Conservation (phyloP, 2,797 vertebrate genomes). For the Acestrorhynchus altus region DNA sequence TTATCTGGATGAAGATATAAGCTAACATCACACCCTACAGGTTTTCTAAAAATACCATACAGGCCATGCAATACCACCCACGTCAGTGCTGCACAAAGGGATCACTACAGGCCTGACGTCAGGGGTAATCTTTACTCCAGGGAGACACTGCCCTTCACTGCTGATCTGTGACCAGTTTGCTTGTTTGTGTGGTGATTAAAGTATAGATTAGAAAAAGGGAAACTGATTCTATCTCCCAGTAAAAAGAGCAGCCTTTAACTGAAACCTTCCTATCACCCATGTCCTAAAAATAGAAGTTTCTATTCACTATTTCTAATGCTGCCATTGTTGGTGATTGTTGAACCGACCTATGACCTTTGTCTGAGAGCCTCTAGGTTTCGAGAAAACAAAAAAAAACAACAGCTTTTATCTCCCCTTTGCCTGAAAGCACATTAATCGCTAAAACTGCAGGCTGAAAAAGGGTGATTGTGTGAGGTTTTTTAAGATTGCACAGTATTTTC, state of each 20-base stretch:
- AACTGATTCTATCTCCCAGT: constrained; percentile 1
- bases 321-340: constrained; percentile 18
- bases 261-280: background rate
- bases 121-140: constrained; percentile 28
- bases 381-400: constrained; percentile 29
- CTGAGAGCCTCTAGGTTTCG: constrained; percentile 37
- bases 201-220: constrained; percentile 12
- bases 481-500: constrained; percentile 5
- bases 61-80: constrained; percentile 28
- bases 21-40: constrained; percentile 48
- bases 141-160: background rate
- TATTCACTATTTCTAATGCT: constrained; percentile 16
- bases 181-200: constrained; percentile 20
- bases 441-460: background rate
- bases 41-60: constrained; percentile 45
- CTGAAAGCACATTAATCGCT: constrained; percentile 31
- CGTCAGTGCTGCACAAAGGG: constrained; percentile 40
- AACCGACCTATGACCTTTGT: constrained; percentile 27
- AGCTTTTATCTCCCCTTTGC: constrained; percentile 11
- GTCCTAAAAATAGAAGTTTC: constrained; percentile 39
- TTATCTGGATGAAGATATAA: constrained; percentile 17
- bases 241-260: constrained; percentile 25
- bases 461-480: background rate
- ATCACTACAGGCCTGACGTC: constrained; percentile 39
- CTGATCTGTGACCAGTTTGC: constrained; percentile 24